Base-by-base conservation (phyloP, 2,113 vertebrate genomes). In the Pachyramphus minor region DNA sequence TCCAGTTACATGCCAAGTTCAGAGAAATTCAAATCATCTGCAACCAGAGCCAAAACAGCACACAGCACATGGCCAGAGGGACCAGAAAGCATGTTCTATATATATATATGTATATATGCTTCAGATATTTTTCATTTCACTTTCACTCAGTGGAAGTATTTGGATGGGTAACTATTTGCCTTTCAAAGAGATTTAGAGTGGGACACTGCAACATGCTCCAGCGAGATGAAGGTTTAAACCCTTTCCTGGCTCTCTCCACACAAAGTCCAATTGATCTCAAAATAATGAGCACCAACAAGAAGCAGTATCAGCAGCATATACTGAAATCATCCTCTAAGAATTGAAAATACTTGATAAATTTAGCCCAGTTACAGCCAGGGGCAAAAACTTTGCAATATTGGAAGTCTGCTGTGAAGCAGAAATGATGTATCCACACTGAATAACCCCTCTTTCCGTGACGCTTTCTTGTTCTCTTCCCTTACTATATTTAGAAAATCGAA, bases 401-500 rank as follows among this genome's bases (percentile, higher is more conserved):
- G 5, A 68, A 78, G 68, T 77, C 63, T 6, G 39, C 78, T 86
- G 52, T 35, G 76, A 94, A 94, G 64, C 72, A 94, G 73, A 86
- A 90, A 83, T 71, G 25, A 90, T 84, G 73, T 11, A 90, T 28
- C 82, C 35, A n/a, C 44, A 37, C 69, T 18, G 45, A 79, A 33
- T 19, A 55, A 78, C 52, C 55, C 55, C 53, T 86, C 84, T 87
- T 92, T 62, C 85, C 27, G 28, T 7, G 50, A 77, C 17, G 89
- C 84, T 90, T 83, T 21, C 69, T 69, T 79, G 14, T 74, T 93
- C 76, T 68, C 64, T 83, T 76, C 71, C 68, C 63, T 62, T 55
- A 24, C 64, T 73, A 78, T 66, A 42, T 82, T 95, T 47, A 68
- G 52, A 55, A 94, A 92, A 97, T 93, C 17, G 19, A 95, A 94